Evolutionary conservation across 2,797 vertebrate species (phyloP).

Genomic region (Smutsia temminckii): DNA sequence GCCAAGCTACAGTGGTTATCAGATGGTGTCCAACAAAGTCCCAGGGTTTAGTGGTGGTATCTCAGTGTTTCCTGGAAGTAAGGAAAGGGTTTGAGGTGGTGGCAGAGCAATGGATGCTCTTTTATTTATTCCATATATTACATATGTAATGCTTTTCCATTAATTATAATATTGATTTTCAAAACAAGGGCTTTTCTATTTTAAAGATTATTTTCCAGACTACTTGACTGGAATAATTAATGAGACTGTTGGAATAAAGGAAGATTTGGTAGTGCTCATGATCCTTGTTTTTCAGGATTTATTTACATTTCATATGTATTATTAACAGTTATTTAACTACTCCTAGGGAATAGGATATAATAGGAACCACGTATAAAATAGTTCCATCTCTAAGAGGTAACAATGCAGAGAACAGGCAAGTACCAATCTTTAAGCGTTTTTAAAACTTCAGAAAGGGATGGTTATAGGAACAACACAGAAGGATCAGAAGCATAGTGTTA

Average conservation of each 20-base stretch:
- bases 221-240: not conserved
- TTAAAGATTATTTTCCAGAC: not conserved
- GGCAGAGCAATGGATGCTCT: not conserved
- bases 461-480: not conserved
- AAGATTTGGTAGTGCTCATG: not conserved
- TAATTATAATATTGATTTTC: conserved; percentile 3
- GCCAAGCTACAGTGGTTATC: not conserved
- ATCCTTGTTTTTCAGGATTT: not conserved
- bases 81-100: not conserved
- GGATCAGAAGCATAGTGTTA: not conserved
- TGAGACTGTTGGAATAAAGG: not conserved
- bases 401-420: not conserved
- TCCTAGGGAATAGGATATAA: not conserved
- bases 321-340: not conserved
- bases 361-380: not conserved
- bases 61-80: not conserved
- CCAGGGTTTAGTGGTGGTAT: not conserved
- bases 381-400: not conserved
- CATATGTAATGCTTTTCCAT: not conserved
- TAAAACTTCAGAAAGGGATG: not conserved
- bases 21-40: not conserved
- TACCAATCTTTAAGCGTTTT: not conserved
- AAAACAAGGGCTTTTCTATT: not conserved
- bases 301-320: not conserved
- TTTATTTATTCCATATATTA: not conserved